These are phyloP conservation scores for Callionymus lyra DNA, from an alignment of 2,113 vertebrate genomes.

Conservation along the genomic window DNA sequence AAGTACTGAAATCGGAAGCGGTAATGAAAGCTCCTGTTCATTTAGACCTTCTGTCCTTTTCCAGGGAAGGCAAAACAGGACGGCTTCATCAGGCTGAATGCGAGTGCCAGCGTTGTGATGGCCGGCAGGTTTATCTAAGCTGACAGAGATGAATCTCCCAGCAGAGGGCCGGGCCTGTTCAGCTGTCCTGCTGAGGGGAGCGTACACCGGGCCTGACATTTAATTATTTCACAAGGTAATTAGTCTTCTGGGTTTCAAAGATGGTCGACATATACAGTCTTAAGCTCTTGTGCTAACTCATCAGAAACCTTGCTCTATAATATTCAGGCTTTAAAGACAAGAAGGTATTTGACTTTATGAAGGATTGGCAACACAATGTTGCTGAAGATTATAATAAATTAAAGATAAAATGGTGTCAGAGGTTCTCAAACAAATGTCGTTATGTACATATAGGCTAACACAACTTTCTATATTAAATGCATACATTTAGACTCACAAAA, in stretches of 20 bases:
- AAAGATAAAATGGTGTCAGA: too few species aligned
- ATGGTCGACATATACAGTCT: conserved; percentile 33
- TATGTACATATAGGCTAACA: too few species aligned
- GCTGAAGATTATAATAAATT: too few species aligned
- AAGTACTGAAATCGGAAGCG: conserved; percentile 36
- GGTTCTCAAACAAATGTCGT: too few species aligned
- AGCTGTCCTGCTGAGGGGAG: conserved; percentile 69
- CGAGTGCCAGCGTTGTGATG: conserved; percentile 70
- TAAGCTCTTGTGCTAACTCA: conserved; percentile 8
- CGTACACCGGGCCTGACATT: conserved; percentile 73
- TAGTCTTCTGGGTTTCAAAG: conserved; percentile 70
- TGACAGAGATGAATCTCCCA: conserved; percentile 82
- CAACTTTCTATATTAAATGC: too few species aligned
- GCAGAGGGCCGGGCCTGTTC: conserved; percentile 73
- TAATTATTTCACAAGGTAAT: conserved; percentile 87
- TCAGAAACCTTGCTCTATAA: too few species aligned
- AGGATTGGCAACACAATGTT: too few species aligned
- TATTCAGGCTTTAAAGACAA: too few species aligned
- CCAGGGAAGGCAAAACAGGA: conserved; percentile 27
- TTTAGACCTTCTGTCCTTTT: conserved; percentile 42
- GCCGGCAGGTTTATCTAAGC: conserved; percentile 75
- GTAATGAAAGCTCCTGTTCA: conserved; percentile 48
- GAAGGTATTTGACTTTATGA: too few species aligned
- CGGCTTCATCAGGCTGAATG: conserved; percentile 52
- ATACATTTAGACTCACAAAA: too few species aligned